phyloP scores from a whole-genome alignment of 1,140 invertebrate species.

The Pseudoatta argentina region DNA sequence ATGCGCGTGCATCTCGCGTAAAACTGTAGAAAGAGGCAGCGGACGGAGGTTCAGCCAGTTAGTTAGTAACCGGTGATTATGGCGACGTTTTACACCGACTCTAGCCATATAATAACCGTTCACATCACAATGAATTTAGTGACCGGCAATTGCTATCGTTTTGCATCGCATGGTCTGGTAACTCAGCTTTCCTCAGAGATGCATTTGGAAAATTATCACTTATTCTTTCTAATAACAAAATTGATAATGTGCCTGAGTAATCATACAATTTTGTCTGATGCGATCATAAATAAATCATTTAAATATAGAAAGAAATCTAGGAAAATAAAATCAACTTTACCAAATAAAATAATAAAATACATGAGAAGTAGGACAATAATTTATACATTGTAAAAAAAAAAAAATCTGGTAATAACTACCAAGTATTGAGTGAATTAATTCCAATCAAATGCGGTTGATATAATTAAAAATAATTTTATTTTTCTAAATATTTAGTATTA shows the following conservation, averaged over 20 bases:
- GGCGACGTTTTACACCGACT: constrained; percentile 82
- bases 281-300: not conserved
- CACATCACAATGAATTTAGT: constrained; percentile 81
- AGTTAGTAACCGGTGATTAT: constrained; percentile 84
- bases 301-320: not conserved
- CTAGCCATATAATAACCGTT: constrained; percentile 84
- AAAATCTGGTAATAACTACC: no score
- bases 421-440: no score
- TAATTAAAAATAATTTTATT: no score
- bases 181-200: not conserved
- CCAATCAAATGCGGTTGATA: no score
- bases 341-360: not conserved
- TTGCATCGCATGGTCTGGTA: not conserved
- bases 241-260: not conserved
- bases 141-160: constrained; percentile 65
- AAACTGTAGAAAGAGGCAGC: constrained; percentile 57
- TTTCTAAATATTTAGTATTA: no score
- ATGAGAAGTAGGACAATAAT: not conserved
- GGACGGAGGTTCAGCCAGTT: constrained; percentile 75
- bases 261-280: not conserved
- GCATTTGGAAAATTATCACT: not conserved
- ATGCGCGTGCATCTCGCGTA: constrained; percentile 55
- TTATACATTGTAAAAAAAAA: not conserved
- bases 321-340: not conserved
- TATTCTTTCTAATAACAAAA: not conserved